Base-by-base conservation (phyloP, 2,888 invertebrate species). In the Melikaiella ostensackeni region DNA sequence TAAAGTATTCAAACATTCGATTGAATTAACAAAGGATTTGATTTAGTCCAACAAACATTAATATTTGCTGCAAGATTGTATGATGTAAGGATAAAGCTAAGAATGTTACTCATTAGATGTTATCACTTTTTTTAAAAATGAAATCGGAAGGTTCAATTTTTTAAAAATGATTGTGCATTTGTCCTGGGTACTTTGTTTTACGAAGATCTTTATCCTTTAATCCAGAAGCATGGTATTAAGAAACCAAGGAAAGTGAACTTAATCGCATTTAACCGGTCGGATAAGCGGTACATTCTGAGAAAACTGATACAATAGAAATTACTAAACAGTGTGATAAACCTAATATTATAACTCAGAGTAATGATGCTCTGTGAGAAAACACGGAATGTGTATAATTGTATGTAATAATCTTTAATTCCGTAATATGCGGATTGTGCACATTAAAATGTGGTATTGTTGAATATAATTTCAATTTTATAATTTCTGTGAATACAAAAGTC, bases 321-420 rank as follows among this genome's bases (percentile, higher is more conserved):
- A 42, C 24, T 42, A 66, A 64, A 66, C 16, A 66, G 66, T 66
- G 46, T 66, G 27, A 46, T 66, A 46, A 46, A 30, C 27, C 66
- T 66, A 27, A 46, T 63, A 63, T 35, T 35, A 63, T 66, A 66
- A 66, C 46, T 66, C 19, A 19, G 8, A 27, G 46, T 46, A 46
- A 66, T 38, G 66, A 66, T 66, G 27, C 66, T 46, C 46, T 27
- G 66, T 66, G 66, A 66, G 66, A 66, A 66, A 66, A 66, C 46
- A 46, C 19, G 9, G 42, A 19, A 46, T 21, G 27, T 46, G 30
- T 46, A 66, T 63, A 27, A 24, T 55, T 55, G 21, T 9, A 19
- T 27, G 24, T 27, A 38, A 46, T 46, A 46, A 66, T 66, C 27
- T 46, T 30, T 30, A 19, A 19, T 66, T 27, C 27, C 21, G 35